Percentiles rank a stretch among this genome's conserved stretches.
These are phyloP conservation scores for Petaurus breviceps DNA, from an alignment of 2,113 vertebrate species.

Conservation along the genomic window DNA sequence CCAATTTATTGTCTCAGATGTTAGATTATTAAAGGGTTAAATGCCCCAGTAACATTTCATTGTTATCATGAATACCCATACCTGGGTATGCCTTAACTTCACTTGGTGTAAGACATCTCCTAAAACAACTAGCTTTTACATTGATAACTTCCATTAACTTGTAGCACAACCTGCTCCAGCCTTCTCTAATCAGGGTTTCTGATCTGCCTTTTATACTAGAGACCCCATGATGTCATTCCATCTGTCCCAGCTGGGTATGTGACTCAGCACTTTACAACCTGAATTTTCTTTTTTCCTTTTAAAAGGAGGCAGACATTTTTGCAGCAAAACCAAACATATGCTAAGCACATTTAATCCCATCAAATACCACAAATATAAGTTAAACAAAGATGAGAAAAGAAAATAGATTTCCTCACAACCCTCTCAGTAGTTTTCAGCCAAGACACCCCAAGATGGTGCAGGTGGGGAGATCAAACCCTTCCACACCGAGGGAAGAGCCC, in stretches of 20 bases:
- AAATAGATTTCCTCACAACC: constrained; percentile 45
- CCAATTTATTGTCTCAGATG: not conserved
- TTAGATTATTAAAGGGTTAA: not conserved
- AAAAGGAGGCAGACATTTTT: constrained; percentile 41
- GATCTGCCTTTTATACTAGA: not conserved
- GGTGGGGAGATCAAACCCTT: constrained; percentile 50
- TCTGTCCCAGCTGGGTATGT: not conserved
- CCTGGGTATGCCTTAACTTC: constrained; percentile 2
- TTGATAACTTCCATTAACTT: not conserved
- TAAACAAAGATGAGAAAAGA: constrained; percentile 46
- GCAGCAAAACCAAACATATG: constrained; percentile 49
- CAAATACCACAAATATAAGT: constrained; percentile 54
- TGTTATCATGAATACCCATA: not conserved
- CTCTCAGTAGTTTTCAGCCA: constrained; percentile 31
- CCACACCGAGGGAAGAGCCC: constrained; percentile 15
- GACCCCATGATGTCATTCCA: not conserved
- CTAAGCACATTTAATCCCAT: constrained; percentile 44
- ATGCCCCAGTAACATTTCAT: not conserved
- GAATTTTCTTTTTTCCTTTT: not conserved
- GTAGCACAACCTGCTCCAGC: not conserved
- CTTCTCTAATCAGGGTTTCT: not conserved
- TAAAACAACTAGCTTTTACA: constrained; percentile 20
- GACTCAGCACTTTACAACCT: constrained; percentile 41
- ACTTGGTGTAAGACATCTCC: constrained; percentile 6
- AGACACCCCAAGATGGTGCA: constrained; percentile 59